Evolutionary conservation across 2,113 vertebrate species (phyloP), one percentile per base, ranked within the genome.

Genomic region (Brevimyrus niger): DNA sequence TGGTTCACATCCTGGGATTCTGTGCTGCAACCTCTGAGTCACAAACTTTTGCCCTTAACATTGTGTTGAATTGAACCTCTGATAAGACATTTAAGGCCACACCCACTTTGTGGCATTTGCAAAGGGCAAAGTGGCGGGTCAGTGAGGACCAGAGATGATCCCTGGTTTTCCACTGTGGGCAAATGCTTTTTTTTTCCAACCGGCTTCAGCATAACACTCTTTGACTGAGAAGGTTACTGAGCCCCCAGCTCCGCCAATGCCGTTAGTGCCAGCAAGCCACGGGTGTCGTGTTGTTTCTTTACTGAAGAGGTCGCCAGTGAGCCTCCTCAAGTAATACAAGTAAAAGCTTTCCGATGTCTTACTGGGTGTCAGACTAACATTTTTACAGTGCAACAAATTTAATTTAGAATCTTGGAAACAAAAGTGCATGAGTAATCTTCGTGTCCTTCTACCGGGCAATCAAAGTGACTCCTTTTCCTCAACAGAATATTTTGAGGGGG

Each of bases 221-320:
- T 76, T 76, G 69, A 5, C 35, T 76, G 61, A 76, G 69, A 76
- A 76, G 69, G 69, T 76, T 76, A 38, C 35, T 35, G 69, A 38
- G 35, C 69, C 19, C 15, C 4, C 31, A 38, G 31, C 5, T 4
- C 35, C 4, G 4, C 38, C 69, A 76, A 35, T 21, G 17, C 3
- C 8, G 8, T 38, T 82, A 46, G 2, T 17, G 6, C 76, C 76
- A 46, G 38, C 31, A 82, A 17, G 46, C 76, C 76, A 48, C 0
- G 3, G 46, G 21, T 87, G 27, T 8, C 0, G 2, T 53, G 15
- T 50, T 47, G n/a, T 19, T 53, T 87, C 48, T 27, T 53, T 31
- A 53, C 85, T 87, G 27, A 87, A 21, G 85, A 53, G 85, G 85
- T 35, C n/a, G 50, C 85, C 31, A 87, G 50, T 87, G 85, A 87